A percentile compares a stretch with the other conserved stretches of the same genome.
Conservation (phyloP, 2,888 invertebrate species). For the Harmothoe impar region DNA sequence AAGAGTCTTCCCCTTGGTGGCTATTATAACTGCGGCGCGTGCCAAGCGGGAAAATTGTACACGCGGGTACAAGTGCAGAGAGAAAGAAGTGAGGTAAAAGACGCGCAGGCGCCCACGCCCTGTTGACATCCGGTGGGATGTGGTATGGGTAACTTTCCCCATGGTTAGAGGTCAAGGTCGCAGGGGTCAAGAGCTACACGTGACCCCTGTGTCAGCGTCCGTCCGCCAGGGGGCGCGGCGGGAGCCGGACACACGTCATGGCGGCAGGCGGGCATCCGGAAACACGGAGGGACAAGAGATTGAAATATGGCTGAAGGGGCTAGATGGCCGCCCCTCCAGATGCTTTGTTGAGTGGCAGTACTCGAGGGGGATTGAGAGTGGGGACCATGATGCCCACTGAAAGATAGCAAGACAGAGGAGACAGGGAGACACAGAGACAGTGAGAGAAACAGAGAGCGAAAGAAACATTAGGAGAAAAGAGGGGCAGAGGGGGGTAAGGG, state of each 20-base stretch:
- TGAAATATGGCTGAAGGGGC: slow-evolving; percentile 57
- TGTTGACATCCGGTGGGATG: slow-evolving; percentile 34
- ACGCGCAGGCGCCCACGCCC: neutral
- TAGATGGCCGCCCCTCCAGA: neutral
- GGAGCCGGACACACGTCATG: slow-evolving; percentile 52
- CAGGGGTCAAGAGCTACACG: slow-evolving; percentile 56
- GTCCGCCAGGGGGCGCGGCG: slow-evolving; percentile 43
- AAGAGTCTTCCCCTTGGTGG: neutral
- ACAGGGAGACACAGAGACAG: neutral
- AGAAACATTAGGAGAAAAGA: no score
- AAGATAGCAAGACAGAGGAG: neutral
- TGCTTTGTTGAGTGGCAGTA: slow-evolving; percentile 4
- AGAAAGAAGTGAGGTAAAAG: neutral
- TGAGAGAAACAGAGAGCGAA: neutral
- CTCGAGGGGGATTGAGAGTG: neutral
- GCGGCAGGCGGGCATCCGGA: slow-evolving; percentile 44
- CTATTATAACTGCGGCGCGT: neutral
- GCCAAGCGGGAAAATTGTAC: neutral
- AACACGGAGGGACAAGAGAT: slow-evolving; percentile 47
- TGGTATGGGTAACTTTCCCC: neutral
- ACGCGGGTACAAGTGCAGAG: neutral
- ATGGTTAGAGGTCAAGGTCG: slow-evolving; percentile 36
- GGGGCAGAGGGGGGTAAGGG: neutral
- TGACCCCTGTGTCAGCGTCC: slow-evolving; percentile 51
- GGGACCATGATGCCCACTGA: no score